A percentile compares a stretch with the other conserved stretches of the same genome.
These are phyloP conservation scores for Lemur catta DNA, from an alignment of 2,797 vertebrate species.

Conservation along the genomic window DNA sequence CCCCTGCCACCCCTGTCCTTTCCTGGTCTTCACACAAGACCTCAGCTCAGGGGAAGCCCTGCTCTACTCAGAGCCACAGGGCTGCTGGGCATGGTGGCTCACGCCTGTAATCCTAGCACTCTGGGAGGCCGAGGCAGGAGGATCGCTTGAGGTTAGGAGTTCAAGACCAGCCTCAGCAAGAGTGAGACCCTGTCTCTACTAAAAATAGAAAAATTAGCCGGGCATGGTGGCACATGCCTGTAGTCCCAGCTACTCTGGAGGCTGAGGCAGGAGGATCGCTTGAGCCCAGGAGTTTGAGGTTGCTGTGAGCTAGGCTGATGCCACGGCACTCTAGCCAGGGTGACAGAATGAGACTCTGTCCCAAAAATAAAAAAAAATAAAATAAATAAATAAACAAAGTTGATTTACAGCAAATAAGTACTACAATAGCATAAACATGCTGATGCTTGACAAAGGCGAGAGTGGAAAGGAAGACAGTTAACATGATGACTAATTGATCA, in stretches of 20 bases:
- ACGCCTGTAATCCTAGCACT: background rate
- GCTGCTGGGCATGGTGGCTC: accelerated
- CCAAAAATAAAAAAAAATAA: background rate
- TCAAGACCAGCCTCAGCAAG: background rate
- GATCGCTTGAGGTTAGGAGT: background rate
- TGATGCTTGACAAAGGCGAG: background rate
- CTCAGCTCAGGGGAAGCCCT: background rate
- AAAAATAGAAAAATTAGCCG: background rate
- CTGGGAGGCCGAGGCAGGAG: background rate
- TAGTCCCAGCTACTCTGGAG: background rate
- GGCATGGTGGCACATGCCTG: background rate
- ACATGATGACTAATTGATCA: background rate
- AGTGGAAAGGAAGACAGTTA: background rate
- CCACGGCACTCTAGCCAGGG: background rate
- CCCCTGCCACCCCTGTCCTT: background rate
- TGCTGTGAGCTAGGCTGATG: background rate
- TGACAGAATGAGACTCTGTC: background rate
- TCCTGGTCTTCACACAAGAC: background rate
- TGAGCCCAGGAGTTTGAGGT: background rate
- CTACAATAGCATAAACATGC: background rate
- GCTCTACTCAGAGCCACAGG: background rate
- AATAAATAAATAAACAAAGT: background rate
- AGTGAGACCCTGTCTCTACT: background rate
- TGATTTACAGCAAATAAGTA: background rate
- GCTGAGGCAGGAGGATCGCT: background rate